Conservation (phyloP, 2,113 vertebrate species). For the Pipa parva region DNA sequence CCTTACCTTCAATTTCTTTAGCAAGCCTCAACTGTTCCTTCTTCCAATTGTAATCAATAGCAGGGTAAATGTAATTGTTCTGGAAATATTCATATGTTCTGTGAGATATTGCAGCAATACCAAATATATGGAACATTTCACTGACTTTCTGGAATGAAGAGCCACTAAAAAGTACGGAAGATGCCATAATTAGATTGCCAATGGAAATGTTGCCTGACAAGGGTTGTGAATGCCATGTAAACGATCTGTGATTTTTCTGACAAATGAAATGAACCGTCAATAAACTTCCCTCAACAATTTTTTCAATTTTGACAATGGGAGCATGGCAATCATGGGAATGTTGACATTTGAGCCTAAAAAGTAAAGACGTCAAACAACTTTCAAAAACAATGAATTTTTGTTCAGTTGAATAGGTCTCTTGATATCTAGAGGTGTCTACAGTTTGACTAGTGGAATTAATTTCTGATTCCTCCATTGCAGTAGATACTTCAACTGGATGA, state of each 20-base stretch:
- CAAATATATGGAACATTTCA: neutral
- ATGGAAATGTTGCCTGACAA: neutral
- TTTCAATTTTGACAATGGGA: neutral
- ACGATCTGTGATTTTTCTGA: neutral
- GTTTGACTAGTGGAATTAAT: too few species aligned
- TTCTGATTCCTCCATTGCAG: too few species aligned
- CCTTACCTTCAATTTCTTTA: too few species aligned
- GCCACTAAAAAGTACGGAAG: neutral
- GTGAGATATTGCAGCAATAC: neutral
- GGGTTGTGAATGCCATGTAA: conserved; percentile 5
- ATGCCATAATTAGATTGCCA: neutral
- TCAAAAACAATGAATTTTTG: neutral
- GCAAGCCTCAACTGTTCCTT: neutral
- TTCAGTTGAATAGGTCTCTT: too few species aligned
- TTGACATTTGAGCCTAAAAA: neutral
- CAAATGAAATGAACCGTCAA: neutral
- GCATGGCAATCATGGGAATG: neutral
- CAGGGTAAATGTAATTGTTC: neutral
- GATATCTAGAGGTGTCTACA: too few species aligned
- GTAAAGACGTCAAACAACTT: neutral
- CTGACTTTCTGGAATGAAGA: neutral
- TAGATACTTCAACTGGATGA: too few species aligned
- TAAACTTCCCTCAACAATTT: neutral
- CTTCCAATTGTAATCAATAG: conserved; percentile 4
- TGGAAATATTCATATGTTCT: neutral